A percentile compares a stretch with the other conserved stretches of the same genome.
phyloP scores from a whole-genome alignment of 2,888 invertebrate species.

The Antheraea yamamai region DNA sequence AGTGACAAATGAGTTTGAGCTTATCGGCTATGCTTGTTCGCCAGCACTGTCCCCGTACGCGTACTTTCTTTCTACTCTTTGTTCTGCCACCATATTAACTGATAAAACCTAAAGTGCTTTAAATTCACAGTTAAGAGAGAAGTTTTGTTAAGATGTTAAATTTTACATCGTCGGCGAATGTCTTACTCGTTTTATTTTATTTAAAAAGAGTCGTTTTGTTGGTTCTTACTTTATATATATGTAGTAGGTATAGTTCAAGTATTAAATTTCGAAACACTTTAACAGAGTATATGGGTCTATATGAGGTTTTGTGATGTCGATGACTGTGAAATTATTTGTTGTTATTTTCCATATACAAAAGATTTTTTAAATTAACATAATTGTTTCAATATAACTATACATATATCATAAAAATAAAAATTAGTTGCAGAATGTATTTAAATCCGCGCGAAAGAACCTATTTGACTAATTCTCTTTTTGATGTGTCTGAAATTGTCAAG shows the following conservation, averaged over 20 bases:
- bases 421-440: no score
- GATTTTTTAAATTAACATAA: no score
- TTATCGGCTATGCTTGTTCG: slow-evolving; percentile 57
- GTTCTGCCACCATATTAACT: slow-evolving; percentile 32
- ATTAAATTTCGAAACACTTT: background rate
- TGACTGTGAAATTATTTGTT: background rate
- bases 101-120: slow-evolving; percentile 42
- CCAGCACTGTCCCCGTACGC: slow-evolving; percentile 51
- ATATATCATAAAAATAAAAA: no score
- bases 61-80: slow-evolving; percentile 50
- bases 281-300: background rate
- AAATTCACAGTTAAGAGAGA: slow-evolving; percentile 39
- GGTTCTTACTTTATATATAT: background rate
- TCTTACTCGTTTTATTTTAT: slow-evolving; percentile 36
- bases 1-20: slow-evolving; percentile 76
- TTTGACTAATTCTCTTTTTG: no score
- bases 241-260: background rate
- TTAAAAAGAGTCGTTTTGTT: background rate
- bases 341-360: background rate
- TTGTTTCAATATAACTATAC: no score
- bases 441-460: no score
- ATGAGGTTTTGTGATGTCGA: background rate
- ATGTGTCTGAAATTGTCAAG: no score
- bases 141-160: slow-evolving; percentile 53
- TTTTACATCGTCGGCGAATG: slow-evolving; percentile 54